A percentile compares a stretch with the other conserved stretches of the same genome.
Conservation (phyloP, 1,140 invertebrate genomes). For the Mizuhopecten yessoensis region DNA sequence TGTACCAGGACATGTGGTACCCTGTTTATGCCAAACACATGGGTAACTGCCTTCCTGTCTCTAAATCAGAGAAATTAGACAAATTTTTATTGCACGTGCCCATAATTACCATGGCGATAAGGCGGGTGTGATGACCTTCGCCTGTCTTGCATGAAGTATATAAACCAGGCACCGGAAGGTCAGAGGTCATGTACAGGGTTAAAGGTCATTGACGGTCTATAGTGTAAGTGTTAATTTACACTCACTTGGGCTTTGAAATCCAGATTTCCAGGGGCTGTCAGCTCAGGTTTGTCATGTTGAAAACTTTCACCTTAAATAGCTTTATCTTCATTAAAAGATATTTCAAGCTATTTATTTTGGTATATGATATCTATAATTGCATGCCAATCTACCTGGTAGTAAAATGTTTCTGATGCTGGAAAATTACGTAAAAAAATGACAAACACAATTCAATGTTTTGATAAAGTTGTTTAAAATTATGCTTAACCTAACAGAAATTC, state of each 20-base stretch:
- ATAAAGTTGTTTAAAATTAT: too few species aligned
- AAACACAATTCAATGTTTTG: too few species aligned
- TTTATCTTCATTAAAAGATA: too few species aligned
- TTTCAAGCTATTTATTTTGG: too few species aligned
- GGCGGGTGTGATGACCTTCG: conserved; percentile 49
- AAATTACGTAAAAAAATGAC: too few species aligned
- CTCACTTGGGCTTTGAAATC: not conserved
- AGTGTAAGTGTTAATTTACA: not conserved
- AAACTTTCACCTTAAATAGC: too few species aligned
- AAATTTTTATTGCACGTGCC: conserved; percentile 49
- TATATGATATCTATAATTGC: too few species aligned
- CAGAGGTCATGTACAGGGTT: not conserved
- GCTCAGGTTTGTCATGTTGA: too few species aligned
- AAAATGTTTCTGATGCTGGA: too few species aligned
- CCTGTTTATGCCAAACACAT: conserved; percentile 40
- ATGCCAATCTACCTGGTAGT: too few species aligned
- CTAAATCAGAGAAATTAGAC: conserved; percentile 40
- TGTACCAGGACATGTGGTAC: not conserved
- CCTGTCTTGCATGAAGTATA: conserved; percentile 52
- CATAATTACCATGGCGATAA: conserved; percentile 54
- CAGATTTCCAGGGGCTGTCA: not conserved
- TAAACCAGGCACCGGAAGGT: conserved; percentile 50
- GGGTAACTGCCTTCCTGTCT: not conserved
- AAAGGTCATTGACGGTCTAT: not conserved
- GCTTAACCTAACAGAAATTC: too few species aligned